These are phyloP conservation scores for Scaptomyza flava DNA, from an alignment of 2,888 invertebrate genomes.

Conservation along the genomic window DNA sequence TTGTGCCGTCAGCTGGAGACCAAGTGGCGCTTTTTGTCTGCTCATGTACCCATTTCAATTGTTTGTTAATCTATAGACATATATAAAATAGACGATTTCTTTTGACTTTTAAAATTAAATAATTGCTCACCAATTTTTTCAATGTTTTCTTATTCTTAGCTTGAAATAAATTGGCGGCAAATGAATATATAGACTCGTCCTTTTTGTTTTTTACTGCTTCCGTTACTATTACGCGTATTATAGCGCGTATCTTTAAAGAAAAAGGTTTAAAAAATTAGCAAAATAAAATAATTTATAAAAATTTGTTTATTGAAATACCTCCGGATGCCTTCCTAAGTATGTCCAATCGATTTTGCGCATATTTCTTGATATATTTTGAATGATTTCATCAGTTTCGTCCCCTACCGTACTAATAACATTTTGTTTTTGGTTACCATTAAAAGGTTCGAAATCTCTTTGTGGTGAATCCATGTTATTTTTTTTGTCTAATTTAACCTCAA, in stretches of 20 bases:
- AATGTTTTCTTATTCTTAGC: conserved; percentile 18
- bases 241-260: conserved; percentile 37
- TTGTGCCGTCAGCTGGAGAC: conserved; percentile 37
- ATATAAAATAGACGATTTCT: no score
- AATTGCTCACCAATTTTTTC: conserved; percentile 22
- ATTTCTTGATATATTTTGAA: conserved; percentile 37
- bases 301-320: conserved; percentile 25
- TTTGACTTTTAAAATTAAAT: background rate
- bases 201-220: conserved; percentile 31
- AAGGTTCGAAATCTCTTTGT: background rate
- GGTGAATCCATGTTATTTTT: conserved; percentile 8
- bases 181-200: conserved; percentile 35
- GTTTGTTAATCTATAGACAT: conserved; percentile 49
- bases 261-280: no score
- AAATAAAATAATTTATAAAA: background rate
- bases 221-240: conserved; percentile 54
- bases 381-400: conserved; percentile 30
- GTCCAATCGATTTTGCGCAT: conserved; percentile 59
- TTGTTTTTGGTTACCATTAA: background rate
- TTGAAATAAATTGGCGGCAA: conserved; percentile 43
- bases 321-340: conserved; percentile 54
- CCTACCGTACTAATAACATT: background rate
- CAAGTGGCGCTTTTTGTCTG: conserved; percentile 37
- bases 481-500: background rate
- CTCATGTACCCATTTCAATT: conserved; percentile 54